Evolutionary conservation across 2,888 invertebrate species (phyloP).

Genomic region (Pachliopta kotzebuea): DNA sequence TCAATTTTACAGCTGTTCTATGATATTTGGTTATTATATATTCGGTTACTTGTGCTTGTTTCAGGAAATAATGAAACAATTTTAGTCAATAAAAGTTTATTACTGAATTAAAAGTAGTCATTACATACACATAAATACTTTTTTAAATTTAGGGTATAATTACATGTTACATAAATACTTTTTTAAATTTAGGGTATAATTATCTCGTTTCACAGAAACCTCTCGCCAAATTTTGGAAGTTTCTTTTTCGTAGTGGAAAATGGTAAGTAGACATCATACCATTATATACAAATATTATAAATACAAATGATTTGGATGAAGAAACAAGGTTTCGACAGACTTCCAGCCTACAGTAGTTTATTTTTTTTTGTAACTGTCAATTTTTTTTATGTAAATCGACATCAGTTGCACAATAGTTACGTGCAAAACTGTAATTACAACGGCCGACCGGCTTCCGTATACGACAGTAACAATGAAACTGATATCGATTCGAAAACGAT

Average conservation of each 20-base stretch:
- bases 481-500: constrained; percentile 65
- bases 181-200: too few relatives aligned
- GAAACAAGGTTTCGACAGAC: constrained; percentile 20
- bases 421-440: constrained; percentile 66
- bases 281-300: neutral
- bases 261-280: neutral
- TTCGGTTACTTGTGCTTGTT: neutral
- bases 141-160: too few relatives aligned
- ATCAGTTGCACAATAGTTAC: constrained; percentile 69
- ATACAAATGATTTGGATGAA: neutral
- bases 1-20: neutral
- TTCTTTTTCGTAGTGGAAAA: neutral
- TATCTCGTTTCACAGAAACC: too few relatives aligned
- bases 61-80: constrained; percentile 1
- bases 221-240: too few relatives aligned
- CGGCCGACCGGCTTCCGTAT: constrained; percentile 64
- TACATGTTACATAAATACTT: too few relatives aligned
- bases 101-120: too few relatives aligned
- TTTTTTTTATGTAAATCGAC: constrained; percentile 48
- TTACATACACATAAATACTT: too few relatives aligned
- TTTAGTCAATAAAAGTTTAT: neutral
- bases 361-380: constrained; percentile 36
- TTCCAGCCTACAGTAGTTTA: constrained; percentile 24
- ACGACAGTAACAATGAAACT: constrained; percentile 68
- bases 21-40: neutral